Evolutionary conservation across 1,140 invertebrate species (phyloP).

Genomic region (Dolichoris vasculosae): DNA sequence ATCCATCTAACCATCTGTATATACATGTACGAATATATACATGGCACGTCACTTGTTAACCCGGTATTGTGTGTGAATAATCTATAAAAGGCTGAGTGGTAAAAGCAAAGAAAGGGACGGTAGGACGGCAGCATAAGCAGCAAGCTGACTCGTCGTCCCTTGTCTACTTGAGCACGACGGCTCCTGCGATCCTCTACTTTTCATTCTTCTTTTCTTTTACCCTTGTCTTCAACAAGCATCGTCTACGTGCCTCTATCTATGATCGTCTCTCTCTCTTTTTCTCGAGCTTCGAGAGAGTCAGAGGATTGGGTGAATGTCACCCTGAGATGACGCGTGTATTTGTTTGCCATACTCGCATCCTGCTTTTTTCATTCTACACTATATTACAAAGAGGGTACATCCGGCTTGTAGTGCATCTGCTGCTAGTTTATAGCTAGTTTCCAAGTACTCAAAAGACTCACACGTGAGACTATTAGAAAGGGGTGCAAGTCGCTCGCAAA

Average conservation of each 20-base stretch:
- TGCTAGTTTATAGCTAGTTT: background rate
- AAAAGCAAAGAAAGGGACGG: constrained; percentile 49
- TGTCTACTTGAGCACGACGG: constrained; percentile 73
- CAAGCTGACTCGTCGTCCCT: constrained; percentile 68
- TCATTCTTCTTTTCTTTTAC: constrained; percentile 60
- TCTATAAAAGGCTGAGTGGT: constrained; percentile 72
- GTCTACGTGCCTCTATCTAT: constrained; percentile 43
- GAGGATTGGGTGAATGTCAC: constrained; percentile 59
- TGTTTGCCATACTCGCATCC: constrained; percentile 65
- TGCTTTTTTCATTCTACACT: background rate
- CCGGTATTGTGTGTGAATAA: constrained; percentile 72
- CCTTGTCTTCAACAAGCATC: constrained; percentile 55
- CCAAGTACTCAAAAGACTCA: background rate
- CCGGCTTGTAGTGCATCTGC: constrained; percentile 6
- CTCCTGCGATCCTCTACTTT: constrained; percentile 70
- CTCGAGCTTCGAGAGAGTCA: background rate
- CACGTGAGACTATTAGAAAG: background rate
- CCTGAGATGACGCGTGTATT: constrained; percentile 68
- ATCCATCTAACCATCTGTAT: background rate
- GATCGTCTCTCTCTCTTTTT: background rate
- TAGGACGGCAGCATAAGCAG: constrained; percentile 12
- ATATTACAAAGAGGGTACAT: constrained; percentile 19
- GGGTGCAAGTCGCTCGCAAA: background rate
- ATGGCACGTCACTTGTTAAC: constrained; percentile 61
- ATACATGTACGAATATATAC: background rate